These are phyloP conservation scores for Smittia aterrima DNA, from an alignment of 2,888 invertebrate genomes.

Conservation along the genomic window DNA sequence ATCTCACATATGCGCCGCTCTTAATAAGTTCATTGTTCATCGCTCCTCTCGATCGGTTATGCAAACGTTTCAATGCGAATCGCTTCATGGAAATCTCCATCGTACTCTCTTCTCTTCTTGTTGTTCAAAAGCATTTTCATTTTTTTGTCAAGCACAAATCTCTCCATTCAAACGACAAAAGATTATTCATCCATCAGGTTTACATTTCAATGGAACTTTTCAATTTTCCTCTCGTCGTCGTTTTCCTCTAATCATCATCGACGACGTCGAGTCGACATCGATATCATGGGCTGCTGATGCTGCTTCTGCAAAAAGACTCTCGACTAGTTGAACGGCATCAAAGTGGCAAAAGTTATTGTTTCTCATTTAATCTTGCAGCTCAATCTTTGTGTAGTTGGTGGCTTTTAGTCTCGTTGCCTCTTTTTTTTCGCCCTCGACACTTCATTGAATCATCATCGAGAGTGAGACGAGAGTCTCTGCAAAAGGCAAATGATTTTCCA, in stretches of 20 bases:
- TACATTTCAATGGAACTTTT: slow-evolving; percentile 23
- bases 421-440: neutral
- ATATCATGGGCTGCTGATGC: neutral
- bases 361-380: neutral
- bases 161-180: slow-evolving; percentile 27
- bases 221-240: slow-evolving; percentile 19
- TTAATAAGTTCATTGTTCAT: slow-evolving; percentile 9
- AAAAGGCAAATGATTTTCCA: neutral
- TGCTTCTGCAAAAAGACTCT: neutral
- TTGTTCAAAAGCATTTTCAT: neutral
- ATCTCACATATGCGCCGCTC: neutral
- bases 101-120: neutral
- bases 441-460: slow-evolving; percentile 2
- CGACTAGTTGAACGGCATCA: slow-evolving; percentile 1
- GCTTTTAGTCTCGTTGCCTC: neutral
- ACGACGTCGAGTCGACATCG: neutral
- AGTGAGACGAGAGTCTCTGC: neutral
- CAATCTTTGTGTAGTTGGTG: slow-evolving; percentile 17
- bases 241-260: slow-evolving; percentile 2
- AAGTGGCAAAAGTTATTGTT: slow-evolving; percentile 25
- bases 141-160: neutral
- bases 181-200: slow-evolving; percentile 13
- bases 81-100: slow-evolving; percentile 2
- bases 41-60: neutral
- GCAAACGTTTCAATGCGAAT: no score